Evolutionary conservation across 2,888 invertebrate genomes (phyloP).

Genomic region (Folsomia manolachei): DNA sequence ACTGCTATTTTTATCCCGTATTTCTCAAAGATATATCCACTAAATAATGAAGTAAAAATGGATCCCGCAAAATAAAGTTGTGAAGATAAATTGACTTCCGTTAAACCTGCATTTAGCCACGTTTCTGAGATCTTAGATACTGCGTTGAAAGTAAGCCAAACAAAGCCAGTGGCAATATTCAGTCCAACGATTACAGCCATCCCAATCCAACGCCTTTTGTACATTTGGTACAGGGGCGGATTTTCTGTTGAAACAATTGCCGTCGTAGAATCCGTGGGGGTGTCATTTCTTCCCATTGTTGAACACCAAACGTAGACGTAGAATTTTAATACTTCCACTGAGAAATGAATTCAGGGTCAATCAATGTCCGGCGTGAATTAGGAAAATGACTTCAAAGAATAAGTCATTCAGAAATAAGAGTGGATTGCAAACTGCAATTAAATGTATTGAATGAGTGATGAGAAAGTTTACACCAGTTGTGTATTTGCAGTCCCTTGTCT

Average conservation of each 20-base stretch:
- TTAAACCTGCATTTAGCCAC: conserved; percentile 20
- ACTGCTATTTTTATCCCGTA: conserved; percentile 36
- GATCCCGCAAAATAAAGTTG: conserved; percentile 33
- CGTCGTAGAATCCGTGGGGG: too few relatives aligned
- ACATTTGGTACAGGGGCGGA: conserved; percentile 16
- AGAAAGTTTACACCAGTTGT: too few relatives aligned
- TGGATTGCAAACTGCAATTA: too few relatives aligned
- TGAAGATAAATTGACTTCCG: conserved; percentile 25
- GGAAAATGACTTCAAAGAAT: too few relatives aligned
- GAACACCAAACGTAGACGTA: too few relatives aligned
- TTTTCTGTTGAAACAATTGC: neutral
- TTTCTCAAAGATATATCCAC: conserved; percentile 37
- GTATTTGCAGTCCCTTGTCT: too few relatives aligned
- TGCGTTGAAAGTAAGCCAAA: conserved; percentile 30
- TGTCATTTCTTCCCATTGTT: too few relatives aligned
- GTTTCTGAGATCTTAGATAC: conserved; percentile 20
- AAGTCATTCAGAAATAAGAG: too few relatives aligned
- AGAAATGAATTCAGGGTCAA: too few relatives aligned
- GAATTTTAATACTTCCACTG: too few relatives aligned
- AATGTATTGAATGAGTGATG: too few relatives aligned
- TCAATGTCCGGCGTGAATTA: too few relatives aligned
- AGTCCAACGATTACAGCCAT: conserved; percentile 19
- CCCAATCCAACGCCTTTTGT: conserved; percentile 29
- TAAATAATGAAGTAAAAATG: conserved; percentile 25
- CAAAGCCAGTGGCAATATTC: conserved; percentile 27